Evolutionary conservation across 2,888 invertebrate species (phyloP).

Genomic region (Pycnomerus fuliginosus): DNA sequence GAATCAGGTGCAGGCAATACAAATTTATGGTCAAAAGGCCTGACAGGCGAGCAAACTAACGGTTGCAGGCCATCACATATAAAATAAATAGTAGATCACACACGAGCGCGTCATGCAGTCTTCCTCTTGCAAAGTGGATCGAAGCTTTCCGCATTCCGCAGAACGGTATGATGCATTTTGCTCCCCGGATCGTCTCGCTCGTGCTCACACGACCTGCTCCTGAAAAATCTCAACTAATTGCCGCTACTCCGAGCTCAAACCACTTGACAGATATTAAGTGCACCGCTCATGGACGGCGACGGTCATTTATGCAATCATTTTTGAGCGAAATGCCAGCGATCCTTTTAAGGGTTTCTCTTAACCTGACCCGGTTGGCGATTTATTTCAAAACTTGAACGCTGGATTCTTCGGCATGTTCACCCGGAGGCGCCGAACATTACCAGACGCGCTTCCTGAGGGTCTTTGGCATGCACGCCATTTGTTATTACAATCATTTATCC

Average conservation of each 20-base stretch:
- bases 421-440: too few relatives aligned
- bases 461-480: too few relatives aligned
- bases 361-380: conserved; percentile 8
- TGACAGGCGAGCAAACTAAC: conserved; percentile 24
- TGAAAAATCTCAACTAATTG: conserved; percentile 27
- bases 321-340: conserved; percentile 7
- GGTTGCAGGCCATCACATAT: conserved; percentile 18
- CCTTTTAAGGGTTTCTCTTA: conserved; percentile 23
- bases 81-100: conserved; percentile 32
- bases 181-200: conserved; percentile 15
- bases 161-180: conserved; percentile 23
- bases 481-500: too few relatives aligned
- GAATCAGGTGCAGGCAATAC: conserved; percentile 18
- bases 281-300: conserved; percentile 20
- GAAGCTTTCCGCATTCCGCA: conserved; percentile 27
- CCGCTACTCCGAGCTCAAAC: conserved; percentile 24
- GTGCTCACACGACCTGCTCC: conserved; percentile 15
- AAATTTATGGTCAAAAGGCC: conserved; percentile 14
- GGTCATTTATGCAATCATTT: conserved; percentile 25
- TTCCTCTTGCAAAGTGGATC: conserved; percentile 20
- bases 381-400: conserved; percentile 8
- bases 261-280: conserved; percentile 25
- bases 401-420: too few relatives aligned
- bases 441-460: too few relatives aligned
- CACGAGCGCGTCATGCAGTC: conserved; percentile 30